A percentile compares a stretch with the other conserved stretches of the same genome.
Conservation (phyloP, 2,888 invertebrate species). For the Orgyia antiqua region DNA sequence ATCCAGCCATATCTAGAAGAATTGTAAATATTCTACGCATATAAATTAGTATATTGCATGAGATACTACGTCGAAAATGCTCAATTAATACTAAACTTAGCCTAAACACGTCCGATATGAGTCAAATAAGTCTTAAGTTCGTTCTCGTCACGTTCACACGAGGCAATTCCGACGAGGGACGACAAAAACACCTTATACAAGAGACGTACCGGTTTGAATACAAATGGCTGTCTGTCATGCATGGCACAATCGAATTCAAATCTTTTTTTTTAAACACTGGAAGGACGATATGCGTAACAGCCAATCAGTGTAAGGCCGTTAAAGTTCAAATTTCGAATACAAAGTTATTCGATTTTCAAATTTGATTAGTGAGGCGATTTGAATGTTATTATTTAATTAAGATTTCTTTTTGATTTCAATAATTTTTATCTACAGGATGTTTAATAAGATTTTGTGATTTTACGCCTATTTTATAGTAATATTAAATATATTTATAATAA, state of each 20-base stretch:
- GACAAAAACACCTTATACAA: slow-evolving; percentile 64
- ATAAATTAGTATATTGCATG: too few relatives aligned
- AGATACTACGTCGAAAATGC: slow-evolving; percentile 3
- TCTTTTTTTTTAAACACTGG: slow-evolving; percentile 53
- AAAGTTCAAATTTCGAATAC: slow-evolving; percentile 17
- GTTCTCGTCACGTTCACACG: slow-evolving; percentile 62
- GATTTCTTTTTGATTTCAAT: too few relatives aligned
- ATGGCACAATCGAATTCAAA: slow-evolving; percentile 57
- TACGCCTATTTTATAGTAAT: too few relatives aligned
- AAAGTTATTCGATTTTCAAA: neutral
- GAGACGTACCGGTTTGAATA: slow-evolving; percentile 51
- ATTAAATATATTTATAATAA: too few relatives aligned
- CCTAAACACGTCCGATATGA: slow-evolving; percentile 19
- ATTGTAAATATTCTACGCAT: too few relatives aligned
- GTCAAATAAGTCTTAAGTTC: slow-evolving; percentile 22
- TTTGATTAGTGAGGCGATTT: neutral
- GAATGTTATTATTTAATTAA: neutral
- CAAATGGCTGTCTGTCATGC: slow-evolving; percentile 49
- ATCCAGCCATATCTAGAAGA: too few relatives aligned
- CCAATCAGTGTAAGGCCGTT: slow-evolving; percentile 21
- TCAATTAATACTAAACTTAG: slow-evolving; percentile 13
- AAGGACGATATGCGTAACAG: slow-evolving; percentile 51
- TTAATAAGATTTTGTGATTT: too few relatives aligned
- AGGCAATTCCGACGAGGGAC: slow-evolving; percentile 60
- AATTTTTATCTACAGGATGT: too few relatives aligned